Percentiles rank a stretch among this genome's conserved stretches.
phyloP scores from a whole-genome alignment of 2,888 invertebrate genomes.

The Lottia gigantea region DNA sequence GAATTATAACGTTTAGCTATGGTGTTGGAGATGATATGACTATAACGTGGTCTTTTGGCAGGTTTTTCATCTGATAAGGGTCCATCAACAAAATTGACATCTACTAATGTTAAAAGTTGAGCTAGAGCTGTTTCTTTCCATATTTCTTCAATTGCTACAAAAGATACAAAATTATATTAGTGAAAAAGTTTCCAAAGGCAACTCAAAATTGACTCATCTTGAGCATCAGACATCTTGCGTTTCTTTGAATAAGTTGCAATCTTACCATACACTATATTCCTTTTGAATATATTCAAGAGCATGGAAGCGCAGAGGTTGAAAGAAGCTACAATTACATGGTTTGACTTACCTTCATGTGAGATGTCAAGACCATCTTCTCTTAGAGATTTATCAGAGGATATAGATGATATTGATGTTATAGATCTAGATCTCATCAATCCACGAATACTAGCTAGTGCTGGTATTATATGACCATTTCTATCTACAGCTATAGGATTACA shows the following conservation, averaged over 20 bases:
- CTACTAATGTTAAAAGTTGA: conserved; percentile 59
- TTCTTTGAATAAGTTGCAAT: no score
- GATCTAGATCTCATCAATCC: conserved; percentile 34
- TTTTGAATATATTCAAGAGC: no score
- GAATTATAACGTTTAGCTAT: conserved; percentile 51
- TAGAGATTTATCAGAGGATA: conserved; percentile 25
- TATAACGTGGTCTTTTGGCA: conserved; percentile 31
- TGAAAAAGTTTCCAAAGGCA: no score
- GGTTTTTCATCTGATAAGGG: conserved; percentile 49
- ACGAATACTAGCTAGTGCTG: conserved; percentile 29
- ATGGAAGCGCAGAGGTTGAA: no score
- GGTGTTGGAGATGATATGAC: conserved; percentile 49
- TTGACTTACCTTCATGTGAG: conserved; percentile 28
- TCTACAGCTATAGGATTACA: conserved; percentile 41
- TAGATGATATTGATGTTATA: conserved; percentile 30
- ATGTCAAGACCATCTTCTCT: conserved; percentile 23
- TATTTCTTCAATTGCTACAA: conserved; percentile 53
- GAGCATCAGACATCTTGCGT: no score
- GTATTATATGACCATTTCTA: conserved; percentile 34
- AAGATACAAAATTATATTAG: conserved; percentile 22
- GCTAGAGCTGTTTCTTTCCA: conserved; percentile 61
- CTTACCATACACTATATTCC: no score
- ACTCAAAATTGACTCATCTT: no score
- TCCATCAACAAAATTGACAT: conserved; percentile 64
- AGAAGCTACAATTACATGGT: no score